These are phyloP conservation scores for Macrobrachium nipponense DNA, from an alignment of 1,140 invertebrate genomes.

Conservation along the genomic window DNA sequence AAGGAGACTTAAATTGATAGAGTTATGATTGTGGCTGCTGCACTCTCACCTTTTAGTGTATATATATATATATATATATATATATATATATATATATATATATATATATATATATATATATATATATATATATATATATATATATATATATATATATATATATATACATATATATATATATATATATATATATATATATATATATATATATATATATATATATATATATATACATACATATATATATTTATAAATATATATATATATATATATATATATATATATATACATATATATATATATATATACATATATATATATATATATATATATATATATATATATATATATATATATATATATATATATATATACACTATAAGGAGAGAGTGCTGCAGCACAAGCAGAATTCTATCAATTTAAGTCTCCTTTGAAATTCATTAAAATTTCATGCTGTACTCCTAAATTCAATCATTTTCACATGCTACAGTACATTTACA, in stretches of 20 bases:
- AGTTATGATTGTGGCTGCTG: too few relatives aligned
- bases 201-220: conserved; percentile 5
- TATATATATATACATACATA: not conserved
- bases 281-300: conserved; percentile 2
- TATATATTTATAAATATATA: not conserved
- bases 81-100: conserved; percentile 10
- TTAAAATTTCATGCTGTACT: too few relatives aligned
- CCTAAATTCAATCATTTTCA: too few relatives aligned
- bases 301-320: conserved; percentile 5
- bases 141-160: conserved; percentile 10
- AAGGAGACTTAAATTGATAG: too few relatives aligned
- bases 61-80: not conserved
- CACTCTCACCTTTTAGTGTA: too few relatives aligned
- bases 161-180: not conserved
- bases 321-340: not conserved
- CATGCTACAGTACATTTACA: too few relatives aligned
- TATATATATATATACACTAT: too few relatives aligned
- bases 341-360: too few relatives aligned
- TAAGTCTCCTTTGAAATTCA: too few relatives aligned
- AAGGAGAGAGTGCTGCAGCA: too few relatives aligned
- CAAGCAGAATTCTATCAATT: too few relatives aligned
- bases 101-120: conserved; percentile 10
- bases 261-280: conserved; percentile 10
- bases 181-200: not conserved
- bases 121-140: conserved; percentile 7